A percentile compares a stretch with the other conserved stretches of the same genome.
Conservation (phyloP, 2,797 vertebrate species). For the Gymnothorax reevesii region DNA sequence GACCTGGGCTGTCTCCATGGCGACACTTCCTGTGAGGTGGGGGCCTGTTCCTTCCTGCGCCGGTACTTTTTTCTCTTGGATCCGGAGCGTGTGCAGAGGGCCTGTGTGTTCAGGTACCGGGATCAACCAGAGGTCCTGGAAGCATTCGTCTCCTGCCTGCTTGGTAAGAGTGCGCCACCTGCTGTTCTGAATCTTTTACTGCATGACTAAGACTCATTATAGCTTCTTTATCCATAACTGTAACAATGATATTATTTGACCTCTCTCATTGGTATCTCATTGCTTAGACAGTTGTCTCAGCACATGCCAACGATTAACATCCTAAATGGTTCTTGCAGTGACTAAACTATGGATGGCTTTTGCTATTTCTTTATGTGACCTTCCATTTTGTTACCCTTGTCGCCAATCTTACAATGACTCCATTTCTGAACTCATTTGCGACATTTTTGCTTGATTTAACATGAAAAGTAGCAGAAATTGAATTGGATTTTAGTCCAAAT, state of each 20-base stretch:
- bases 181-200: background rate
- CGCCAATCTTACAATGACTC: no score
- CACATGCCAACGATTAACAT: background rate
- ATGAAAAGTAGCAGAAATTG: no score
- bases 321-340: background rate
- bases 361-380: no score
- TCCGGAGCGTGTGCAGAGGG: slow-evolving; percentile 81
- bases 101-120: slow-evolving; percentile 76
- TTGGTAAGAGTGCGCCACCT: slow-evolving; percentile 70
- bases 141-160: slow-evolving; percentile 81
- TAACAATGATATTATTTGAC: no score
- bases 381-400: no score
- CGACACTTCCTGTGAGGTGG: slow-evolving; percentile 28
- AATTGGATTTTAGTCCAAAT: no score
- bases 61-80: slow-evolving; percentile 91
- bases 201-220: background rate
- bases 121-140: slow-evolving; percentile 73
- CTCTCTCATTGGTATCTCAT: no score
- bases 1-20: slow-evolving; percentile 75
- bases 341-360: no score
- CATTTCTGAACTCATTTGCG: no score
- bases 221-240: no score
- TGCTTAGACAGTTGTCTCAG: background rate
- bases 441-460: no score
- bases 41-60: slow-evolving; percentile 71